Base-by-base conservation (phyloP, 2,113 vertebrate genomes). In the Sinosuthora webbiana region DNA sequence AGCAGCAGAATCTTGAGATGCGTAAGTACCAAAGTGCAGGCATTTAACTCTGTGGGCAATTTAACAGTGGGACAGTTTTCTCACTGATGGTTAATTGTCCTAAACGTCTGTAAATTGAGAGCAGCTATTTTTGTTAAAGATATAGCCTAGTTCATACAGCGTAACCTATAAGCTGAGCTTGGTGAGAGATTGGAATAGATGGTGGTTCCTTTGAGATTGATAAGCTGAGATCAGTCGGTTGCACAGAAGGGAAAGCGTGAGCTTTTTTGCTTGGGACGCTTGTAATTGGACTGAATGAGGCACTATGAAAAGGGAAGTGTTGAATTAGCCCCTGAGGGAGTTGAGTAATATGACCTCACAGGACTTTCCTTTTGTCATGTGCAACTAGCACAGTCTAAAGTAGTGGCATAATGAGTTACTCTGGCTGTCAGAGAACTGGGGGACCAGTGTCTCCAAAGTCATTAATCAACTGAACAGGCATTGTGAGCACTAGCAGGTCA, bases 301-400 rank as follows among this genome's bases (percentile, higher is more conserved):
- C 94, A 88, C 92, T 94, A 42, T 96, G 94, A 97, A 96, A 95
- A 89, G 94, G 94, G 94, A 96, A 96, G 88, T 96, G 93, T 97
- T 96, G 90, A 95, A 95, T 96, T 96, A 96, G 95, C 87, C 93
- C 95, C 96, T 80, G 90, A 90, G 95, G 94, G 94, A 94, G 92
- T 91, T 97, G 96, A 95, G 92, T 96, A 95, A 93, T 93, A 93
- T 92, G 95, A 97, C 95, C 93, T 96, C 95, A 96, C 95, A 93
- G 94, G 92, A 93, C 93, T 97, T 91, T 37, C 35, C 93, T 94
- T 96, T 95, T 96, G 93, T 96, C 88, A 83, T 94, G 79, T 88
- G 90, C 82, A 88, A 19, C 93, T 75, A 95, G 90, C 94, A 56
- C 59, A 56, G 76, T 88, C 94, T 94, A 90, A 96, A 94, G 94